Evolutionary conservation across 2,888 invertebrate species (phyloP).

Genomic region (Hololepta plana): DNA sequence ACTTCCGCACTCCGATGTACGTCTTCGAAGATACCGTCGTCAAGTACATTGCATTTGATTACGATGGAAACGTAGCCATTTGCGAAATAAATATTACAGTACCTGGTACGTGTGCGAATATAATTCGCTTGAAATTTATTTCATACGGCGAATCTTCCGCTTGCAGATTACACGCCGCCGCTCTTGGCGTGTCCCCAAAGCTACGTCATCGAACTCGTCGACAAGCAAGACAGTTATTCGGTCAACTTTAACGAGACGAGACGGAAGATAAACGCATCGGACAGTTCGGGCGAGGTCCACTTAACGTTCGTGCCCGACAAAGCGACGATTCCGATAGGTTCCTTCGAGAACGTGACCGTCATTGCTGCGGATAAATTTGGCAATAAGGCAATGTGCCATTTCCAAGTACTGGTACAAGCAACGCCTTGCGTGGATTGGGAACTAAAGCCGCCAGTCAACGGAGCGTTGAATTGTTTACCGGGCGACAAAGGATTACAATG

Average conservation of each 20-base stretch:
- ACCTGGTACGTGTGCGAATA: conserved; percentile 40
- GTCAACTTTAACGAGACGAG: conserved; percentile 86
- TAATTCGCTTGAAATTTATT: conserved; percentile 3
- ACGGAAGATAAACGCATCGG: conserved; percentile 65
- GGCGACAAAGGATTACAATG: conserved; percentile 73
- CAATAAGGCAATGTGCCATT: conserved; percentile 77
- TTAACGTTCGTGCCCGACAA: conserved; percentile 69
- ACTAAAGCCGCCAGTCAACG: conserved; percentile 72
- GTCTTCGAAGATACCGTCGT: conserved; percentile 85
- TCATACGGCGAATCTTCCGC: conserved; percentile 5
- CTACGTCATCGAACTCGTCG: conserved; percentile 81
- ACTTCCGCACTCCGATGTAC: conserved; percentile 73
- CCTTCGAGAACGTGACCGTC: conserved; percentile 84
- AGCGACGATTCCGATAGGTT: conserved; percentile 69
- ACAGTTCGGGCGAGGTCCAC: conserved; percentile 74
- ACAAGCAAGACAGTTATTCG: conserved; percentile 74
- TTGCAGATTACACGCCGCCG: conserved; percentile 71
- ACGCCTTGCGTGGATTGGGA: conserved; percentile 94
- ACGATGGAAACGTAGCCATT: conserved; percentile 92
- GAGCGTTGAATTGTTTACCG: conserved; percentile 70
- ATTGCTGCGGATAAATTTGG: conserved; percentile 73
- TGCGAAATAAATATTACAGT: conserved; percentile 93
- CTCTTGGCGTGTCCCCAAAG: conserved; percentile 82
- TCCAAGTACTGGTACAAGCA: conserved; percentile 86
- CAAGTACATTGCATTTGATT: conserved; percentile 91